Evolutionary conservation across 2,113 vertebrate species (phyloP).

Genomic region (Pelvicachromis taeniatus): DNA sequence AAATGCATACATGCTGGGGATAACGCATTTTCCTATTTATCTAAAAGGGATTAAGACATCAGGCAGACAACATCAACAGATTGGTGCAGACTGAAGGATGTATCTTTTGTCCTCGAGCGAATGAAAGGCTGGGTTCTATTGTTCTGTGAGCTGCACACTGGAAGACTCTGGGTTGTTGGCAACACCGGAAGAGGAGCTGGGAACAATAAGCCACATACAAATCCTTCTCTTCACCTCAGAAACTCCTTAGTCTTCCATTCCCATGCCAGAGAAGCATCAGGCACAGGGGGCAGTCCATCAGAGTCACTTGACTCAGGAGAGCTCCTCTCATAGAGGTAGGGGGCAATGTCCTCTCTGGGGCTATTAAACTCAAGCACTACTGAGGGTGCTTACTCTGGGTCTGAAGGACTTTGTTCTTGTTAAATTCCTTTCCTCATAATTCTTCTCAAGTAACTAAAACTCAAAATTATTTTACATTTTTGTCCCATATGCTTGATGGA

Average conservation of each 20-base stretch:
- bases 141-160: slow-evolving; percentile 29
- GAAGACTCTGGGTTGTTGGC: slow-evolving; percentile 35
- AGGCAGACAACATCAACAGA: background rate
- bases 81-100: background rate
- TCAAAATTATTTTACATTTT: background rate
- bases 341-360: slow-evolving; percentile 48
- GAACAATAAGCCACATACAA: slow-evolving; percentile 55
- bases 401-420: slow-evolving; percentile 39
- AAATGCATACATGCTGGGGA: background rate
- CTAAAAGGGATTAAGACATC: slow-evolving; percentile 26
- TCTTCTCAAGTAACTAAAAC: slow-evolving; percentile 34
- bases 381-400: slow-evolving; percentile 36
- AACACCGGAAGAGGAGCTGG: slow-evolving; percentile 44
- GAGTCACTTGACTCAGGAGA: slow-evolving; percentile 69
- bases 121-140: slow-evolving; percentile 15
- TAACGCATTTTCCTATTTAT: background rate
- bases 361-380: slow-evolving; percentile 60
- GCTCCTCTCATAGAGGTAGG: slow-evolving; percentile 43
- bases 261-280: slow-evolving; percentile 42
- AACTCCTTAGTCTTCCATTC: slow-evolving; percentile 51
- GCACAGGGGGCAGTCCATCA: slow-evolving; percentile 56
- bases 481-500: background rate
- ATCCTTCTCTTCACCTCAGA: slow-evolving; percentile 42
- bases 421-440: slow-evolving; percentile 31
- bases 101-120: slow-evolving; percentile 24